phyloP scores from a whole-genome alignment of 2,797 vertebrate species.

The Gymnoscopelus braueri region DNA sequence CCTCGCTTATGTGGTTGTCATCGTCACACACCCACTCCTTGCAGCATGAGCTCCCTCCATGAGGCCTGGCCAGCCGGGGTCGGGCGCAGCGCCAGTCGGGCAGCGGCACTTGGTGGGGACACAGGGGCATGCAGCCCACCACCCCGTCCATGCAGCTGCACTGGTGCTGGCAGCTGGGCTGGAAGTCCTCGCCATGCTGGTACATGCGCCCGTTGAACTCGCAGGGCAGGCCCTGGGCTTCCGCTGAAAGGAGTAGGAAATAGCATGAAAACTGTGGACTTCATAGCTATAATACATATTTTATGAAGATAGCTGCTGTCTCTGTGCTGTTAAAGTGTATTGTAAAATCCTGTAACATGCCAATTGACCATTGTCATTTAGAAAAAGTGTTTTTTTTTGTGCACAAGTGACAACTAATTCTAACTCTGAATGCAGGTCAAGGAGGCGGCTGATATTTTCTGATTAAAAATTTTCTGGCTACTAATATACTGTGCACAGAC shows the following conservation, averaged over 20 bases:
- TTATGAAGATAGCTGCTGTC: too few relatives aligned
- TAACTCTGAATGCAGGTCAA: too few relatives aligned
- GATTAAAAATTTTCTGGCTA: too few relatives aligned
- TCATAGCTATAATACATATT: too few relatives aligned
- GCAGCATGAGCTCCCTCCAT: conserved; percentile 63
- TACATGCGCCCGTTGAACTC: conserved; percentile 77
- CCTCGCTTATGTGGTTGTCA: conserved; percentile 76
- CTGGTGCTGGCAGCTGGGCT: conserved; percentile 80
- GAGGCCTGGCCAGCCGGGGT: conserved; percentile 53
- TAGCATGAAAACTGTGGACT: conserved; percentile 14
- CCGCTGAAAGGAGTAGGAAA: conserved; percentile 55
- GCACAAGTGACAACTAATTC: too few relatives aligned
- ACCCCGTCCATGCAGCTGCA: conserved; percentile 82
- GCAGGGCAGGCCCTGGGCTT: conserved; percentile 79
- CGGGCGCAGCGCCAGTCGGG: conserved; percentile 67
- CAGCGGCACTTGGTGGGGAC: conserved; percentile 73
- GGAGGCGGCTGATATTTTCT: too few relatives aligned
- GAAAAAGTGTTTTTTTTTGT: too few relatives aligned
- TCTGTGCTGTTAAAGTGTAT: too few relatives aligned
- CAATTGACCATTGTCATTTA: too few relatives aligned
- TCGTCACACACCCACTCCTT: conserved; percentile 79
- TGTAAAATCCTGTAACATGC: too few relatives aligned
- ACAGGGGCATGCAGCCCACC: conserved; percentile 84
- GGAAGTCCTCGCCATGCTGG: conserved; percentile 83
- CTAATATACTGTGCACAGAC: neutral